Conservation (phyloP, 2,113 vertebrate genomes). For the Corythornis madagascariensis region DNA sequence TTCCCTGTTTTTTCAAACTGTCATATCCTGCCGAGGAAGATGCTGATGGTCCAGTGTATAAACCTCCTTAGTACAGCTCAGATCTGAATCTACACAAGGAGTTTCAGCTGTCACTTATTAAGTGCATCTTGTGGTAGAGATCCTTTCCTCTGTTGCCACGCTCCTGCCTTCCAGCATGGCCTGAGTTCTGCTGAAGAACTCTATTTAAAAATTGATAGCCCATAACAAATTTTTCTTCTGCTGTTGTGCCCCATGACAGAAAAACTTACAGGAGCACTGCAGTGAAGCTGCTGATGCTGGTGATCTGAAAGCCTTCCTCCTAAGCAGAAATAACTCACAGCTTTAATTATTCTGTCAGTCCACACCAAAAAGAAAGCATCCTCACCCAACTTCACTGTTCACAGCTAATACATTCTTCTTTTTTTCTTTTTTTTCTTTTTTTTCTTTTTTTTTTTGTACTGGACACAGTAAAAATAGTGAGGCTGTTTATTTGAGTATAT, state of each 20-base stretch:
- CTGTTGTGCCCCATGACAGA: background rate
- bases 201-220: slow-evolving; percentile 33
- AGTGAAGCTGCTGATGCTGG: background rate
- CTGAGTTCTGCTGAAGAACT: background rate
- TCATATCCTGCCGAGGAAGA: slow-evolving; percentile 36
- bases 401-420: background rate
- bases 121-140: background rate
- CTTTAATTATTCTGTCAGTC: background rate
- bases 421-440: background rate
- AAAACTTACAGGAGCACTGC: background rate
- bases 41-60: slow-evolving; percentile 18
- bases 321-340: background rate
- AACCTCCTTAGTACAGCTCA: slow-evolving; percentile 3
- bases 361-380: rapidly evolving
- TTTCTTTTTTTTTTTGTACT: background rate
- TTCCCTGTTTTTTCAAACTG: slow-evolving; percentile 48
- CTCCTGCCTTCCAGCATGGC: background rate
- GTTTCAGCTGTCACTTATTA: background rate
- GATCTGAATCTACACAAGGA: background rate
- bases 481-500: background rate
- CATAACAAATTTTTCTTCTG: background rate
- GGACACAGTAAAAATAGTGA: background rate
- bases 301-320: background rate
- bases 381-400: background rate
- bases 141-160: slow-evolving; percentile 1